Conservation (phyloP, 2,113 vertebrate species). For the Numenius arquata region DNA sequence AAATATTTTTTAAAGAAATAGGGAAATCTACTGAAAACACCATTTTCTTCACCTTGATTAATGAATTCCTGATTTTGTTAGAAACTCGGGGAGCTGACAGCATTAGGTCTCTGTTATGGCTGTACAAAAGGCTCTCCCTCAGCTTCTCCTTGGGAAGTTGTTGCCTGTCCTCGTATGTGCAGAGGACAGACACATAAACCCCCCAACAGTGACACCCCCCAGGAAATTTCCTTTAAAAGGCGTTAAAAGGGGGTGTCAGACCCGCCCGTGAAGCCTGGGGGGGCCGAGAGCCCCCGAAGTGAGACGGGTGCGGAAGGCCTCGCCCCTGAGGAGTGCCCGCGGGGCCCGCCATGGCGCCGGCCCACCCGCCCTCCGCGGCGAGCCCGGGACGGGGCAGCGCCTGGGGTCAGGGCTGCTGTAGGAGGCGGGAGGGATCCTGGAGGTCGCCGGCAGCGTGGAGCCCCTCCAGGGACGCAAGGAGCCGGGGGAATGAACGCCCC, state of each 20-base stretch:
- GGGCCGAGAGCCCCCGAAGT: fast-evolving
- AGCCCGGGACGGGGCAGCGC: neutral
- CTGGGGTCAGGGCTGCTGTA: neutral
- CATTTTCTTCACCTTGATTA: neutral
- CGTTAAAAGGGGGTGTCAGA: neutral
- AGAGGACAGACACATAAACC: too few species aligned
- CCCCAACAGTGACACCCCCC: neutral
- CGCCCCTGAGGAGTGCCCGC: neutral
- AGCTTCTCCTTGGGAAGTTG: neutral
- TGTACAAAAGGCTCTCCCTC: too few species aligned
- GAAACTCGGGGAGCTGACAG: neutral
- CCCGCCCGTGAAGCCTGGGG: fast-evolving
- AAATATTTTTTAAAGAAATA: neutral
- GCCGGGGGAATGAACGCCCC: neutral
- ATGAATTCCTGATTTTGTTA: neutral
- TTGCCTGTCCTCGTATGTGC: fast-evolving
- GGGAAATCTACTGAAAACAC: neutral
- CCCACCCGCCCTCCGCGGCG: neutral
- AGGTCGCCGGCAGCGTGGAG: neutral
- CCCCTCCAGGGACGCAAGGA: neutral
- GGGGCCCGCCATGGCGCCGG: neutral
- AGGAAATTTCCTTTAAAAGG: fast-evolving
- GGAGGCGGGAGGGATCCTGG: neutral
- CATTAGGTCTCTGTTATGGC: neutral
- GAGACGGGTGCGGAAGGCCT: too few species aligned